Evolutionary conservation across 2,888 invertebrate species (phyloP).

Genomic region (Sinopyrophorus schimmeli): DNA sequence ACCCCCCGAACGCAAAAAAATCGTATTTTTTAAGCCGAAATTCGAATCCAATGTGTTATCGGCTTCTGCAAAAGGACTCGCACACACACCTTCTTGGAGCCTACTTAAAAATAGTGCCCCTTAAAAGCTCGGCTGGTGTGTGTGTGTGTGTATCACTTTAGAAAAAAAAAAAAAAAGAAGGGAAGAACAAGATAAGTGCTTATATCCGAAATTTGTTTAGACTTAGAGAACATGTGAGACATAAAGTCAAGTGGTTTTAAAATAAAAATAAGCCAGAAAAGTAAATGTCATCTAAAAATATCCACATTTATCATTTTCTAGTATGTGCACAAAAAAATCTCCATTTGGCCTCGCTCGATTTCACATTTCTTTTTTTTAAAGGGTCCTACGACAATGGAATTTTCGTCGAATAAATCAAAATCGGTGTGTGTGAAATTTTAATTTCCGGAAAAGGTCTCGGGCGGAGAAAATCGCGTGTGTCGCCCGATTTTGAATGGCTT

Average conservation of each 20-base stretch:
- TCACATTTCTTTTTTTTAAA: neutral
- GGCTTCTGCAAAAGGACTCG: slow-evolving; percentile 4
- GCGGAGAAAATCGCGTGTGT: slow-evolving; percentile 23
- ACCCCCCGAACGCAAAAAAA: too few relatives aligned
- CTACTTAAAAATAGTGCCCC: slow-evolving; percentile 25
- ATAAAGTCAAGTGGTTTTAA: slow-evolving; percentile 38
- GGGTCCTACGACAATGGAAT: slow-evolving; percentile 16
- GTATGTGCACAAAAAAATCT: slow-evolving; percentile 17
- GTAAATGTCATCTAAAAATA: slow-evolving; percentile 24
- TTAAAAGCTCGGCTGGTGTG: slow-evolving; percentile 37
- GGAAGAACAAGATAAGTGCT: slow-evolving; percentile 37
- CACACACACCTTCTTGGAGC: neutral
- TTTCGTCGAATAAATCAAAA: slow-evolving; percentile 32
- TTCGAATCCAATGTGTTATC: too few relatives aligned
- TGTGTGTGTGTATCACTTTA: slow-evolving; percentile 25
- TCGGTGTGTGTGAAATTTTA: slow-evolving; percentile 38
- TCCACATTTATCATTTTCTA: slow-evolving; percentile 28
- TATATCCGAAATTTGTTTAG: slow-evolving; percentile 40
- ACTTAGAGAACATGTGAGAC: slow-evolving; percentile 37
- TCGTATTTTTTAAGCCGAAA: too few relatives aligned
- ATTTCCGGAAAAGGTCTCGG: slow-evolving; percentile 39
- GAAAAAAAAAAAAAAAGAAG: slow-evolving; percentile 28
- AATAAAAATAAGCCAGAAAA: slow-evolving; percentile 29
- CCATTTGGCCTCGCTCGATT: slow-evolving; percentile 26
- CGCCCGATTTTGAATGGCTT: slow-evolving; percentile 25